Evolutionary conservation across 2,888 invertebrate genomes (phyloP).

Genomic region (Hypselothyrea guttata): DNA sequence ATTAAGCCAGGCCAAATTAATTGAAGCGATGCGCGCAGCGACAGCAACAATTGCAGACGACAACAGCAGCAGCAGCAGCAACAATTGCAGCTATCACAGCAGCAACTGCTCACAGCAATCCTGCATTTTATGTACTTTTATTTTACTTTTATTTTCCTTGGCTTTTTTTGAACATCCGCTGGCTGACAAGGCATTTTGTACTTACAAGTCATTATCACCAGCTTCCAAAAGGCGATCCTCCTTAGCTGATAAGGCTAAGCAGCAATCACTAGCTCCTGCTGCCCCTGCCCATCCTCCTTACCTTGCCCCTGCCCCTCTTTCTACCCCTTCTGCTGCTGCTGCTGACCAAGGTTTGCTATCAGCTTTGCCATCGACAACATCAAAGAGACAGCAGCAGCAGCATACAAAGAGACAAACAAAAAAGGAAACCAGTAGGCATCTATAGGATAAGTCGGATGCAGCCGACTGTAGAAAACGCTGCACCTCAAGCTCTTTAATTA

Average conservation of each 20-base stretch:
- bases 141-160: not conserved
- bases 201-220: constrained; percentile 81
- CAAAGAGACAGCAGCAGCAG: constrained; percentile 59
- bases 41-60: constrained; percentile 22
- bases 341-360: constrained; percentile 40
- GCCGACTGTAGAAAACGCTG: too few species aligned
- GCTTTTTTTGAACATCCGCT: constrained; percentile 16
- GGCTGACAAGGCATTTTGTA: constrained; percentile 80
- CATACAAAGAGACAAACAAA: constrained; percentile 52
- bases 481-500: too few species aligned
- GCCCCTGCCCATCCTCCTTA: not conserved
- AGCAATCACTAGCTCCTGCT: too few species aligned
- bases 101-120: not conserved
- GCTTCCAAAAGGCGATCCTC: constrained; percentile 60
- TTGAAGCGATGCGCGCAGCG: constrained; percentile 72
- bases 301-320: not conserved
- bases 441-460: too few species aligned
- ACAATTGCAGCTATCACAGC: constrained; percentile 1
- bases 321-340: not conserved
- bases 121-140: not conserved
- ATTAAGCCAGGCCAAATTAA: constrained; percentile 71
- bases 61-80: constrained; percentile 13
- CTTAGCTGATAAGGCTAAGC: constrained; percentile 58
- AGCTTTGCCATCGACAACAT: constrained; percentile 66
- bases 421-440: too few species aligned